Evolutionary conservation across 2,888 invertebrate species (phyloP).

Genomic region (Spodoptera exigua): DNA sequence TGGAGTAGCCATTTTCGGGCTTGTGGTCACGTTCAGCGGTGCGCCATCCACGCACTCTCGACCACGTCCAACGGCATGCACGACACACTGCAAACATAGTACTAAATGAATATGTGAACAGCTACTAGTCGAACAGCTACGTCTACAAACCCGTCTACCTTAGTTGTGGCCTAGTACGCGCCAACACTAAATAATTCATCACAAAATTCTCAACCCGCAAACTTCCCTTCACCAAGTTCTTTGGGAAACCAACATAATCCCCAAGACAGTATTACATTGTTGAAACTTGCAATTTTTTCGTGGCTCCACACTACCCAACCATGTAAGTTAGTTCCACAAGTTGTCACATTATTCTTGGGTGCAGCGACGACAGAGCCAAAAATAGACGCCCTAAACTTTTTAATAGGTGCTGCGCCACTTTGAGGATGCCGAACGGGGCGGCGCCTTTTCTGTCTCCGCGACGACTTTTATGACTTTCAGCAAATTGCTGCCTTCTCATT

Average conservation of each 20-base stretch:
- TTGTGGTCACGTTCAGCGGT: too few species aligned
- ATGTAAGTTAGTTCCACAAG: conserved; percentile 69
- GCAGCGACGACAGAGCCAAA: conserved; percentile 75
- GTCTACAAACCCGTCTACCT: too few species aligned
- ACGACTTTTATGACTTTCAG: conserved; percentile 83
- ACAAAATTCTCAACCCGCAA: conserved; percentile 13
- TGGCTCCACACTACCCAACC: conserved; percentile 49
- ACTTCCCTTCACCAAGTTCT: conserved; percentile 1
- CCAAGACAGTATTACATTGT: conserved; percentile 33
- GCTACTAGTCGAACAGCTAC: too few species aligned
- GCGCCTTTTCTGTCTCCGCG: conserved; percentile 77
- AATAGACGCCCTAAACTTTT: conserved; percentile 85
- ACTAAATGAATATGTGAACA: too few species aligned
- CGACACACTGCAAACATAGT: too few species aligned
- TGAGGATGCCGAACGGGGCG: conserved; percentile 67
- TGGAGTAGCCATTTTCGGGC: neutral
- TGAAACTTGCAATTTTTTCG: conserved; percentile 57
- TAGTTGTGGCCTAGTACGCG: too few species aligned
- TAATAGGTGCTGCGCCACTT: conserved; percentile 77
- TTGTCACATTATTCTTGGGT: conserved; percentile 78
- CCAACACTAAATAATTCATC: conserved; percentile 8
- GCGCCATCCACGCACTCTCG: too few species aligned
- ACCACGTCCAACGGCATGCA: too few species aligned
- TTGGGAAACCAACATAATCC: conserved; percentile 12
- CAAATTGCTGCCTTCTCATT: conserved; percentile 82